Evolutionary conservation across 2,797 vertebrate species (phyloP).

Genomic region (Percopsis omiscomaycus): DNA sequence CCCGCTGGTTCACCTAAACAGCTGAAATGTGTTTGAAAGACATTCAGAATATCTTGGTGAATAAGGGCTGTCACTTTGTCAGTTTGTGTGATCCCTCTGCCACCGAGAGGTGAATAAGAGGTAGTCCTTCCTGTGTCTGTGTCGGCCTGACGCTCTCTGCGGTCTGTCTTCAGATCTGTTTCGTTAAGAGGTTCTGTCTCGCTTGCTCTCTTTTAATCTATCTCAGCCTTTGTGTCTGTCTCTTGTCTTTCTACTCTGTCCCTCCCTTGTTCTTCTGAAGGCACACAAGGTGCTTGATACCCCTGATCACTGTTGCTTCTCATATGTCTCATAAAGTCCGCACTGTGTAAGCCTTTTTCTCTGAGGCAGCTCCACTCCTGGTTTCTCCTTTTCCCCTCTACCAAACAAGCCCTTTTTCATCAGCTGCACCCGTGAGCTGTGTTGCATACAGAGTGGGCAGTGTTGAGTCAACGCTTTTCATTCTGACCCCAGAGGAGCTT

Average conservation of each 20-base stretch:
- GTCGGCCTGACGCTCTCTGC: too few relatives aligned
- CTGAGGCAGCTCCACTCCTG: constrained; percentile 17
- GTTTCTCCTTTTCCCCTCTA: constrained; percentile 7
- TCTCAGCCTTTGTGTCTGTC: constrained; percentile 5
- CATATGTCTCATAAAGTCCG: constrained; percentile 41
- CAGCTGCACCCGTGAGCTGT: constrained; percentile 53
- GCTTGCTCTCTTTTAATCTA: background rate
- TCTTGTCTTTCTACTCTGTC: constrained; percentile 6
- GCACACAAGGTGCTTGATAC: constrained; percentile 47
- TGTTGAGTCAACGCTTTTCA: constrained; percentile 66
- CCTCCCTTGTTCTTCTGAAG: constrained; percentile 13
- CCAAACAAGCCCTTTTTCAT: constrained; percentile 57
- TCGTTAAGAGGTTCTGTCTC: background rate
- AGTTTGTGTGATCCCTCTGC: too few relatives aligned
- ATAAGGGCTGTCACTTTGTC: too few relatives aligned
- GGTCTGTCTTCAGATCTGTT: too few relatives aligned
- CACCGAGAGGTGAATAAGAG: constrained; percentile 14
- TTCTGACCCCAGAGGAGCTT: constrained; percentile 58
- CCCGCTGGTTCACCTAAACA: too few relatives aligned
- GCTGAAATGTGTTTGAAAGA: too few relatives aligned
- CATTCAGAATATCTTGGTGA: too few relatives aligned
- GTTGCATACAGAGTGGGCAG: constrained; percentile 68
- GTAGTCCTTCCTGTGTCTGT: constrained; percentile 25
- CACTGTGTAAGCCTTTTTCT: constrained; percentile 35
- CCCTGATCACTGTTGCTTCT: constrained; percentile 37